Base-by-base conservation (phyloP, 2,113 vertebrate genomes). In the Barbus barbus region DNA sequence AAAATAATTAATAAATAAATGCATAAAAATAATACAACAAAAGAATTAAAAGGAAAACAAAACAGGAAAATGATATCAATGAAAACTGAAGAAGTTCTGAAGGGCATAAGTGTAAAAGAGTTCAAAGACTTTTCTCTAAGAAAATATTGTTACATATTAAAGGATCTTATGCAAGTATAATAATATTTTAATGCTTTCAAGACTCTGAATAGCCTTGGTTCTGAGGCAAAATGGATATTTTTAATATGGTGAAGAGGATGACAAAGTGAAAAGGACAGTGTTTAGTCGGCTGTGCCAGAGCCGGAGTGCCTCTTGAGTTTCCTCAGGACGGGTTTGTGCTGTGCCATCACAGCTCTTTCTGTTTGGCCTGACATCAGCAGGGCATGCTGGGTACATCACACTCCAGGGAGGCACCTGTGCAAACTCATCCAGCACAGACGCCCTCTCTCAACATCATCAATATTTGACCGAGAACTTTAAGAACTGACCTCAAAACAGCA, bases 341-440 rank as follows among this genome's bases (percentile, higher is more conserved):
- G 51, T 83, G 84, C 79, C 58, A 80, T 46, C 22, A 33, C 16
- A 67, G 83, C 51, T 78, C 44, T 76, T 60, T 85, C 76, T 18
- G 53, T 73, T 84, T 86, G 41, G 26, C 72, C 83, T 85, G 78
- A 56, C 82, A 78, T 87, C 86, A 89, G 86, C 84, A 77, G 33
- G 33, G 86, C 74, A 77, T 69, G 41, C 48, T 61, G 79, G 44
- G 82, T 63, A 86, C 63, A 83, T 74, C 44, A 65, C 75, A 87
- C 86, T 84, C 87, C 69, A 18, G 85, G 74, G 87, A 86, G 56
- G 16, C 56, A 82, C 78, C 87, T 87, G 83, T 87, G 78, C 79
- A 73, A 65, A 61, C 28, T 78, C 76, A 65, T 24, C 73, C 71
- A 79, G 63, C 61, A 83, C 79, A 82, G 46, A 80, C 58, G 11